A percentile compares a stretch with the other conserved stretches of the same genome.
Conservation (phyloP, 2,888 invertebrate genomes). For the Dione juno region DNA sequence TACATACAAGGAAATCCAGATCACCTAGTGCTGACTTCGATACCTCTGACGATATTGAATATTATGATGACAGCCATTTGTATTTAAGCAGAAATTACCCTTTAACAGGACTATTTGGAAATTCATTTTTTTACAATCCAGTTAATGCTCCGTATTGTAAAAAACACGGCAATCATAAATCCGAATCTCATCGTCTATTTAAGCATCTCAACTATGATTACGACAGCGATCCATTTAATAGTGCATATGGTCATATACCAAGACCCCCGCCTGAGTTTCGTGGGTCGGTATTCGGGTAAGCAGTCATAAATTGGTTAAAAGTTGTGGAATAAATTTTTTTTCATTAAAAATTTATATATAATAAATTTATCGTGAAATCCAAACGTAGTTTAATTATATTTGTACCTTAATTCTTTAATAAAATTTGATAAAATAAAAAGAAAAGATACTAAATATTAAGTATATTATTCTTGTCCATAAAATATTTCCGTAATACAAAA, state of each 20-base stretch:
- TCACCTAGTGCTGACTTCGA: neutral
- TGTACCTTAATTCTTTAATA: neutral
- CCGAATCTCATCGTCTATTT: neutral
- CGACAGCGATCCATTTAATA: neutral
- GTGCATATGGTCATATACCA: neutral
- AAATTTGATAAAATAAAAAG: neutral
- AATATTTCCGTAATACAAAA: neutral
- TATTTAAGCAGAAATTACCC: neutral
- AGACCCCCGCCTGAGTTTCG: conserved; percentile 21
- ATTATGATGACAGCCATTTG: conserved; percentile 4
- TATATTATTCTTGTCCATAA: neutral
- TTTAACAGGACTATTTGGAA: conserved; percentile 1
- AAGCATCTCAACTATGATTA: conserved; percentile 10
- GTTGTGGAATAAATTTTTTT: too few relatives aligned
- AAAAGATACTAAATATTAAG: too few relatives aligned
- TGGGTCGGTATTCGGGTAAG: neutral
- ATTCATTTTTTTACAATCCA: conserved; percentile 14
- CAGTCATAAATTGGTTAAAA: neutral
- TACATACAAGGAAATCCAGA: neutral
- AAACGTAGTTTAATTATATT: too few relatives aligned
- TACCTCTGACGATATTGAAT: neutral
- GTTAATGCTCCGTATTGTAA: conserved; percentile 9
- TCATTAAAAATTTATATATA: too few relatives aligned
- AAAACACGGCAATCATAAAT: neutral
- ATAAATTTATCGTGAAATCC: too few relatives aligned